Evolutionary conservation across 2,888 invertebrate species (phyloP), one percentile per base, ranked within the genome.

Genomic region (Furcula furcula): DNA sequence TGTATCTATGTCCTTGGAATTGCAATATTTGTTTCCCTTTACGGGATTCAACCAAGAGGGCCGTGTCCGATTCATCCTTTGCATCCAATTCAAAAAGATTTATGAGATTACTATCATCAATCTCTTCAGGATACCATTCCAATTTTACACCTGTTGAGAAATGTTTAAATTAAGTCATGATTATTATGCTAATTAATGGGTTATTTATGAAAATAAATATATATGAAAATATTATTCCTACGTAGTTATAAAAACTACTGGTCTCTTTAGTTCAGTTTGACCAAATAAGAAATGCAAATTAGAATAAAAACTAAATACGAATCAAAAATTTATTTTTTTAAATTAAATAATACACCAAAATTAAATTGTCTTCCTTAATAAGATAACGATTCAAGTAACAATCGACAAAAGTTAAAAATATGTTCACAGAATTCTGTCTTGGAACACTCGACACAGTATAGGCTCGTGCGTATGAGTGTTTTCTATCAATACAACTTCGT

Each of bases 401-500:
- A 47, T 26, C 14, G 20, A 13, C 6, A 33, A n/a, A 33, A 11
- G 14, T 31, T 12, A 16, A 23, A 18, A 29, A 15, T 7, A 18
- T 25, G 12, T n/a, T 49, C 65, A 80, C 61, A 76, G 68, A 21
- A 82, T 79, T 48, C 64, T 69, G 25, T 80, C 69, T 52, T 79
- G 76, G 32, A 79, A 74, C 22, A 77, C 59, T 9, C 69, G 58
- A 48, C 80, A 80, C 2, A 83, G 46, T 22, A 75, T 68, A 2
- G 83, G 81, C 19, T 82, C 77, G 28, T 83, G 83, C 1, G 69
- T 79, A 46, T 83, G 82, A 10, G 53, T 49, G 30, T 79, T 76
- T 1, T 58, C 65, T 34, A 71, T 68, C n/a, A 60, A 63, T 2
- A 73, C 55, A 3, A 82, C 63, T 56, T 83, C 74, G 36, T 65